phyloP scores from a whole-genome alignment of 1,140 invertebrate species.

The Episyrphus balteatus region DNA sequence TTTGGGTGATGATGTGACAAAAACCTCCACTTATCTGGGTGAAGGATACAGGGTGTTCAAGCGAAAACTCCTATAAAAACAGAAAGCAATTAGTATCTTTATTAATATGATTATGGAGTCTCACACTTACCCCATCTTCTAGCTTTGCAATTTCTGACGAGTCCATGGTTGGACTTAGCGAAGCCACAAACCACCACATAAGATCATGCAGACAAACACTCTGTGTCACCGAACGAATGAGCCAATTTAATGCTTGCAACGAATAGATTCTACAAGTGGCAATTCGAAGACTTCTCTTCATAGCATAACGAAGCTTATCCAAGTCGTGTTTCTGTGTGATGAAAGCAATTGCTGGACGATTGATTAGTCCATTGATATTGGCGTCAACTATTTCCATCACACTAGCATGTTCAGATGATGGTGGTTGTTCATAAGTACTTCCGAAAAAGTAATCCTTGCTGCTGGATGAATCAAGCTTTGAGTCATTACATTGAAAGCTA shows the following conservation, averaged over 20 bases:
- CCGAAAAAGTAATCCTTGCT: background rate
- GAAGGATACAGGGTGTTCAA: slow-evolving; percentile 76
- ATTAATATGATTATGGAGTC: background rate
- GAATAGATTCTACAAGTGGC: slow-evolving; percentile 79
- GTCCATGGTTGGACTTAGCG: slow-evolving; percentile 43
- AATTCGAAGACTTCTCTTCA: slow-evolving; percentile 71
- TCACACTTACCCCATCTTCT: slow-evolving; percentile 19
- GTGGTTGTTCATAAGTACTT: slow-evolving; percentile 3
- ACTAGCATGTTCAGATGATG: background rate
- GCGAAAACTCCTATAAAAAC: slow-evolving; percentile 35
- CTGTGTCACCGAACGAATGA: slow-evolving; percentile 83
- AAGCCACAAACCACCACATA: slow-evolving; percentile 89
- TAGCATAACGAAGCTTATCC: slow-evolving; percentile 63
- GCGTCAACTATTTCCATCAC: slow-evolving; percentile 2
- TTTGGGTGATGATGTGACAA: slow-evolving; percentile 64
- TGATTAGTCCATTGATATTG: slow-evolving; percentile 34
- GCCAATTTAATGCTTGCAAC: slow-evolving; percentile 82
- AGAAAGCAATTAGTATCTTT: background rate
- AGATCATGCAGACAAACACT: slow-evolving; percentile 84
- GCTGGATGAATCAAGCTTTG: background rate
- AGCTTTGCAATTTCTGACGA: slow-evolving; percentile 16
- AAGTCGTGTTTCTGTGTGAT: slow-evolving; percentile 78
- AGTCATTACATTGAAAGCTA: background rate
- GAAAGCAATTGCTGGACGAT: slow-evolving; percentile 69
- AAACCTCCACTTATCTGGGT: slow-evolving; percentile 68